A percentile compares a stretch with the other conserved stretches of the same genome.
Conservation (phyloP, 2,113 vertebrate species). For the Semicossyphus pulcher region DNA sequence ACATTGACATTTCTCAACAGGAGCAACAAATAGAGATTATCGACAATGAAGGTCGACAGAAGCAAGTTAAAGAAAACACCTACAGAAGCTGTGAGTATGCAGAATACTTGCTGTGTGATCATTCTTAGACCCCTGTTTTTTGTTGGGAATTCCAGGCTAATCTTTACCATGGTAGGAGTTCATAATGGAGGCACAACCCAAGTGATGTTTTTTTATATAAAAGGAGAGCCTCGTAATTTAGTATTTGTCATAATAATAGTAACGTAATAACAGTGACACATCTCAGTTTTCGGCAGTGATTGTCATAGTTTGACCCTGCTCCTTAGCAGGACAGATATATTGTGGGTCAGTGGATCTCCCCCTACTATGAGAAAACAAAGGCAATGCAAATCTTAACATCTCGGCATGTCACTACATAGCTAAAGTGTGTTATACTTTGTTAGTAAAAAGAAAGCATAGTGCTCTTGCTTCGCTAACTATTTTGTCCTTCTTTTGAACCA, state of each 20-base stretch:
- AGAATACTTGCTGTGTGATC: neutral
- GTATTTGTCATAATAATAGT: too few species aligned
- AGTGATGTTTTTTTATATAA: too few species aligned
- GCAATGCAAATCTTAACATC: neutral
- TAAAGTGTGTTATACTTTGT: neutral
- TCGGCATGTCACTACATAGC: neutral
- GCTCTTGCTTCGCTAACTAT: conserved; percentile 9
- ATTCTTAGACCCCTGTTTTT: too few species aligned
- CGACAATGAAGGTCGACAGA: conserved; percentile 96
- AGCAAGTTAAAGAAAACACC: conserved; percentile 97
- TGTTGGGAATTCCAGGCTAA: neutral
- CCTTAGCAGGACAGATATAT: neutral
- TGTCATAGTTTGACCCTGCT: neutral
- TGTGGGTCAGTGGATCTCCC: neutral
- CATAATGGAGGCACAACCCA: neutral
- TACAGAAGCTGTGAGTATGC: conserved; percentile 93
- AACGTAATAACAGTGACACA: neutral
- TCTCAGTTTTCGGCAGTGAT: neutral
- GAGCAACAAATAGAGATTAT: conserved; percentile 83
- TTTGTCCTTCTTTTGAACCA: conserved; percentile 19
- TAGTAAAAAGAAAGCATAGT: neutral
- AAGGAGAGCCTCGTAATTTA: too few species aligned
- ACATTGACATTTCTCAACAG: conserved; percentile 63
- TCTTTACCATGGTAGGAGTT: neutral
- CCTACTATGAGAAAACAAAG: neutral